Evolutionary conservation across 2,113 vertebrate genomes (phyloP).

Genomic region (Pomatorhinus ruficollis): DNA sequence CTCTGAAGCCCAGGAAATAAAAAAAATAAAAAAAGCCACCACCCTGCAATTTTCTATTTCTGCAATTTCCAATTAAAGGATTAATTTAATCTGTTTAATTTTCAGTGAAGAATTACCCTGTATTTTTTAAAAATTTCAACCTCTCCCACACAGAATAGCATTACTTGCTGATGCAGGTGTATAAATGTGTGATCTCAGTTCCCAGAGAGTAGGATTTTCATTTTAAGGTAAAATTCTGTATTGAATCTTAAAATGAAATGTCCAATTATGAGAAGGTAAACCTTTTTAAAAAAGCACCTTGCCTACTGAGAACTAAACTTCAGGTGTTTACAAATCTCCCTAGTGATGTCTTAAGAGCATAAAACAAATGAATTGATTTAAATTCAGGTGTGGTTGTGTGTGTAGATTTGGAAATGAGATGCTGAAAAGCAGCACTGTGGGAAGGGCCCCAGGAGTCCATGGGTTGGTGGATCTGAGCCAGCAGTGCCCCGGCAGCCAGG

Average conservation of each 20-base stretch:
- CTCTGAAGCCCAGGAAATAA: not conserved
- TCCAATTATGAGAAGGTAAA: not conserved
- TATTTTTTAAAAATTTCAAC: accelerated
- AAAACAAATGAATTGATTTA: not conserved
- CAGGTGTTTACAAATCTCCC: not conserved
- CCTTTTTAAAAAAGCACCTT: not conserved
- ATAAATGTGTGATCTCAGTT: not conserved
- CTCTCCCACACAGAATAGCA: not conserved
- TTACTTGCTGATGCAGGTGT: not conserved
- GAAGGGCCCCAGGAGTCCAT: accelerated
- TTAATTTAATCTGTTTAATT: not conserved
- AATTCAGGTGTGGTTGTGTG: not conserved
- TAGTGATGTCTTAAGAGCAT: not conserved
- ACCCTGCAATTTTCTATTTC: not conserved
- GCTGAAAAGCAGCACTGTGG: not conserved
- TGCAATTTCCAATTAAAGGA: not conserved
- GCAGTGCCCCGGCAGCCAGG: not conserved
- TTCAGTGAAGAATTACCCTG: not conserved
- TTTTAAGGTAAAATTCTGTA: not conserved
- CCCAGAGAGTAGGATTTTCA: not conserved
- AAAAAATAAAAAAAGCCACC: too few relatives aligned
- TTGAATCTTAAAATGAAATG: not conserved
- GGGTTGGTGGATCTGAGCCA: accelerated
- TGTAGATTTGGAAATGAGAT: not conserved
- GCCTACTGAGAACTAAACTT: not conserved